Percentiles rank a stretch among this genome's conserved stretches.
Conservation (phyloP, 2,888 invertebrate species). For the Trichopria drosophilae region DNA sequence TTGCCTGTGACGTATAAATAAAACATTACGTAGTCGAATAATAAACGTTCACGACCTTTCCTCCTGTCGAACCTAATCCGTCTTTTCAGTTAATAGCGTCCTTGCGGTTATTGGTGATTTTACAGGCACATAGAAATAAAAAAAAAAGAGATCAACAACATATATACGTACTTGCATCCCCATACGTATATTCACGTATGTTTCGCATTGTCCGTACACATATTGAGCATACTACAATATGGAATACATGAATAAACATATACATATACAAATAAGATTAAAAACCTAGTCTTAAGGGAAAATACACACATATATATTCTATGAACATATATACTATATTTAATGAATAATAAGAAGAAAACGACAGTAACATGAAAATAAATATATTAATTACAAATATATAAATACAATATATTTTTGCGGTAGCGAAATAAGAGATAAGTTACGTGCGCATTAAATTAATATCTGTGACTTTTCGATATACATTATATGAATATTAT, state of each 20-base stretch:
- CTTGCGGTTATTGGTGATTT: no score
- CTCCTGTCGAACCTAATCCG: no score
- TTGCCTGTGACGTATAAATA: no score
- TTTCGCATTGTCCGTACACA: constrained; percentile 24
- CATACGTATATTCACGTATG: constrained; percentile 21
- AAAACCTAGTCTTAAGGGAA: constrained; percentile 21
- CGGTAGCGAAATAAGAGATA: constrained; percentile 40
- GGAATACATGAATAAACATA: constrained; percentile 19
- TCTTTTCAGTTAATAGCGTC: no score
- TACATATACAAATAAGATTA: constrained; percentile 22
- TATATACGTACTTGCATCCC: constrained; percentile 28
- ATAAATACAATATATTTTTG: constrained; percentile 48
- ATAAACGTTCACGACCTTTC: no score
- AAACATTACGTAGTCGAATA: no score
- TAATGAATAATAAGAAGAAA: constrained; percentile 24
- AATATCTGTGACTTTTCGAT: constrained; percentile 50
- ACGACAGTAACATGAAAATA: constrained; percentile 28
- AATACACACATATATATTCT: constrained; percentile 32
- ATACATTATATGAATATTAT: constrained; percentile 40
- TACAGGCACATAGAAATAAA: no score
- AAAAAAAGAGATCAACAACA: constrained; percentile 21
- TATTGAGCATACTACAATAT: background rate
- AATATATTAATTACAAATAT: constrained; percentile 33
- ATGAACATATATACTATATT: constrained; percentile 32
- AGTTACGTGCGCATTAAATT: constrained; percentile 45